Conservation (phyloP, 2,797 vertebrate genomes). For the Acestrorhynchus altus region DNA sequence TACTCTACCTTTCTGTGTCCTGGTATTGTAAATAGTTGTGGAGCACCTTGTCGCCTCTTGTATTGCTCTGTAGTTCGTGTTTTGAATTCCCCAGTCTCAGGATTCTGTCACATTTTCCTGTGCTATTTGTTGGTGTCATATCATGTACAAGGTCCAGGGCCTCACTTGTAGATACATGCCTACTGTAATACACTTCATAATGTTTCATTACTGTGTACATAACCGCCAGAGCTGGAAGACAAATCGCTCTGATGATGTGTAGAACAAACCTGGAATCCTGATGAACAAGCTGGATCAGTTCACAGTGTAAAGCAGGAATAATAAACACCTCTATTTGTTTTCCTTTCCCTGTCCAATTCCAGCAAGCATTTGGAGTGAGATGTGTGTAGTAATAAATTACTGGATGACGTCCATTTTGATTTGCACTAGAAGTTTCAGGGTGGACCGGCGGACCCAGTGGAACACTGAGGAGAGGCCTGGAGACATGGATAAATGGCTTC, state of each 20-base stretch:
- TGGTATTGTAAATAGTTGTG: constrained; percentile 14
- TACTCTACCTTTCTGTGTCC: background rate
- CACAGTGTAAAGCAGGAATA: constrained; percentile 43
- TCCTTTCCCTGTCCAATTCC: constrained; percentile 33
- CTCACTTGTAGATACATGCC: constrained; percentile 37
- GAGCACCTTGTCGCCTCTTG: constrained; percentile 6
- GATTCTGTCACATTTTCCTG: constrained; percentile 20
- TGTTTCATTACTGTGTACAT: constrained; percentile 42
- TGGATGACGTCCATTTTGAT: constrained; percentile 48
- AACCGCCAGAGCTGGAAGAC: constrained; percentile 16
- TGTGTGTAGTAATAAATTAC: constrained; percentile 48
- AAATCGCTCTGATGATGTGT: constrained; percentile 22
- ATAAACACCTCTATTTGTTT: constrained; percentile 51
- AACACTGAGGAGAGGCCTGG: constrained; percentile 35
- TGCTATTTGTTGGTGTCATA: constrained; percentile 42
- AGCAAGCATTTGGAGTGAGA: constrained; percentile 38
- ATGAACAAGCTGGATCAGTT: constrained; percentile 32
- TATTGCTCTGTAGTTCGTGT: constrained; percentile 12
- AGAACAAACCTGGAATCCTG: constrained; percentile 32
- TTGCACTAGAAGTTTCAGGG: constrained; percentile 38
- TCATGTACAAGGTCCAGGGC: constrained; percentile 28
- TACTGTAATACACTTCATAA: constrained; percentile 44
- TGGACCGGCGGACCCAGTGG: constrained; percentile 2
- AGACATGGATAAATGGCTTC: constrained; percentile 66
- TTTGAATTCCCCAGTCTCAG: constrained; percentile 4